Evolutionary conservation across 2,888 invertebrate species (phyloP), one percentile per base, ranked within the genome.

Genomic region (Drosophila neonasuta): DNA sequence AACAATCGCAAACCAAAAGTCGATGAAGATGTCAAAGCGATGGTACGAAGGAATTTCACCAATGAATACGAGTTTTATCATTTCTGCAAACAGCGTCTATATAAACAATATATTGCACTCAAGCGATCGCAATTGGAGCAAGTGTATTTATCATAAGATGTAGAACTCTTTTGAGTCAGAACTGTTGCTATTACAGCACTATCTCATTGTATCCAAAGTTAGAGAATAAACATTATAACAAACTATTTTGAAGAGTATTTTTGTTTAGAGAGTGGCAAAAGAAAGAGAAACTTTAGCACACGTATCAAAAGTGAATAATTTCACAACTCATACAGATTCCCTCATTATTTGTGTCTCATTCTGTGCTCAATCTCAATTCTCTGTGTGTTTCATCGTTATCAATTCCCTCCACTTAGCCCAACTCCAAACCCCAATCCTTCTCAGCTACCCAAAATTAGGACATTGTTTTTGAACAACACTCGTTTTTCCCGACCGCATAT

Each of bases 41-140:
- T 97, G 65, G 95, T 97, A n/a, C 92, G 96, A 73, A 93, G 92
- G 41, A 97, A 97, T 90, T 96, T 97, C 90, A 96, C 97, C 0
- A 92, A 95, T 54, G 97, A 97, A 91, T 96, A 97, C 11, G 97
- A 97, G 79, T 96, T 97, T 90, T 97, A 97, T 89, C 94, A 97
- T 87, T 97, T 97, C 89, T 97, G 96, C 90, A 94, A 94, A 76
- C 96, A 97, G 88, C 92, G 97, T 79, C 92, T 97, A 3, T 94
- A 96, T 86, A 93, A 94, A 87, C 97, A 97, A 60, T 90, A 88
- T 52, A 72, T 90, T 55, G 89, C 90, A 0, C 61, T 89, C 0
- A 86, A 75, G 9, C 69, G 79, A 2, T 49, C 46, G 2, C 67
- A 79, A 24, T 30, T 78, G 50, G 67, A 81, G 5, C 55, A 24